Conservation (phyloP, 2,113 vertebrate genomes). For the Lampris megalopsis region DNA sequence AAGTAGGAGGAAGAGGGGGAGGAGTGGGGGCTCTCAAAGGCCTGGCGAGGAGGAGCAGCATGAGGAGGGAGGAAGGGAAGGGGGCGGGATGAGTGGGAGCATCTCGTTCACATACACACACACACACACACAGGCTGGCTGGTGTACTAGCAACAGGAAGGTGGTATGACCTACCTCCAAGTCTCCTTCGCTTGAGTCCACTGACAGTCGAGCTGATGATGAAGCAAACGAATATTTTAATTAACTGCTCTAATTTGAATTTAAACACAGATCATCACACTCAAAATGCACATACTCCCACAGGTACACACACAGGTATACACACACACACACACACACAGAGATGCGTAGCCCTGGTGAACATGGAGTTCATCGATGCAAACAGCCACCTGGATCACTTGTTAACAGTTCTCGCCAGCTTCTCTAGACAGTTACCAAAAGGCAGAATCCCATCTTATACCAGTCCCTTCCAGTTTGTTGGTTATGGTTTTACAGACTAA, state of each 20-base stretch:
- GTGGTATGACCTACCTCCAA: slow-evolving; percentile 71
- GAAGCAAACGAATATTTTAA: slow-evolving; percentile 7
- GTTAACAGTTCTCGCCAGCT: too few relatives aligned
- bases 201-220: slow-evolving; percentile 81
- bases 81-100: slow-evolving; percentile 58
- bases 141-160: background rate
- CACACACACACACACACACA: background rate
- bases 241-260: background rate
- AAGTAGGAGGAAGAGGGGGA: slow-evolving; percentile 83
- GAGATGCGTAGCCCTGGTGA: too few relatives aligned
- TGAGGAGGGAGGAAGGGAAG: slow-evolving; percentile 68
- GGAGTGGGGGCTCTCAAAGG: slow-evolving; percentile 88
- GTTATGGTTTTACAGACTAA: too few relatives aligned
- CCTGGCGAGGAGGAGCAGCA: slow-evolving; percentile 57
- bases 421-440: too few relatives aligned
- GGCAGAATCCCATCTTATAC: too few relatives aligned
- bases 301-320: background rate
- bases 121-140: background rate
- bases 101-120: slow-evolving; percentile 37
- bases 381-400: too few relatives aligned
- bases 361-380: too few relatives aligned
- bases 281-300: background rate
- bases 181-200: slow-evolving; percentile 89
- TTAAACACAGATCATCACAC: background rate
- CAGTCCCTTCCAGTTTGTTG: too few relatives aligned